Evolutionary conservation across 2,888 invertebrate genomes (phyloP).

Genomic region (Nysson spinosus): DNA sequence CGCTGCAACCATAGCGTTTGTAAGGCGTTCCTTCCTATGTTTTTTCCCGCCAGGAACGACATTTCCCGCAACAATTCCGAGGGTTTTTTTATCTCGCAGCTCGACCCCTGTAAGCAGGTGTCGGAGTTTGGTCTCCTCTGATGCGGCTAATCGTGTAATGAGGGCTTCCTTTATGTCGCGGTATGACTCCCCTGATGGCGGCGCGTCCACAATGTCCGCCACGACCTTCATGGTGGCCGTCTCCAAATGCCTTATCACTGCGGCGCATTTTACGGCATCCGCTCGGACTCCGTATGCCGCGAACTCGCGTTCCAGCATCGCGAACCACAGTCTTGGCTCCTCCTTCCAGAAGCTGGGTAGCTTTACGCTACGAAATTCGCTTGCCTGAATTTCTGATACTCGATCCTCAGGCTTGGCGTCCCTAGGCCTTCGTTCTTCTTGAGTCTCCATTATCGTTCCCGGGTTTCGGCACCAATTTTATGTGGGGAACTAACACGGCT

Average conservation of each 20-base stretch:
- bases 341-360: constrained; percentile 7
- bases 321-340: constrained; percentile 15
- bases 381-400: too few relatives aligned
- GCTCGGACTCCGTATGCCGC: background rate
- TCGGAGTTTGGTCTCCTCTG: background rate
- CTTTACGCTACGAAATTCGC: background rate
- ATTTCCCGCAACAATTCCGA: constrained; percentile 14
- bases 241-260: constrained; percentile 7
- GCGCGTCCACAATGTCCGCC: background rate
- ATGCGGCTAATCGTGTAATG: background rate
- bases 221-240: background rate
- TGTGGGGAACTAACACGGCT: too few relatives aligned
- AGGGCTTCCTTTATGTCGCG: background rate
- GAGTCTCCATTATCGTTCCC: too few relatives aligned
- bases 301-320: constrained; percentile 12
- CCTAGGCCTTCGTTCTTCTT: too few relatives aligned
- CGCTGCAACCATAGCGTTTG: constrained; percentile 6
- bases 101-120: background rate
- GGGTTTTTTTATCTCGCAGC: background rate
- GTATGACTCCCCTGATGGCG: background rate
- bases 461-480: too few relatives aligned
- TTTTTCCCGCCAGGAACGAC: background rate
- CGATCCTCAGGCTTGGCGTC: too few relatives aligned
- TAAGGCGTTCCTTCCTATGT: background rate
- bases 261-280: constrained; percentile 7